Conservation (phyloP, 2,888 invertebrate species). For the Dascillus cervinus region DNA sequence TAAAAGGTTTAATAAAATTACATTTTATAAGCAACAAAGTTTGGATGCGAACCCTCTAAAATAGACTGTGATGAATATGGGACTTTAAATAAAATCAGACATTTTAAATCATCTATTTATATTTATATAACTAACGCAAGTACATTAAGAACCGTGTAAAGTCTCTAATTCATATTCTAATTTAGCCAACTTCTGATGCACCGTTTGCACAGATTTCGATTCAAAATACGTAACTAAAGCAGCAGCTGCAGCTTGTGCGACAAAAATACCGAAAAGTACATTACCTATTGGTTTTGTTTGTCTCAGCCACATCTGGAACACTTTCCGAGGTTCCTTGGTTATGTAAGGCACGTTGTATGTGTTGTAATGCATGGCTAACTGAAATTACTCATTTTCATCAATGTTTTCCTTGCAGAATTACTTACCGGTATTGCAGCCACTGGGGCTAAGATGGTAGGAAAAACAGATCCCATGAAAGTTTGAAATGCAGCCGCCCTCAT, state of each 20-base stretch:
- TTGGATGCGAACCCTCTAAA: too few species aligned
- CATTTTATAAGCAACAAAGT: constrained; percentile 15
- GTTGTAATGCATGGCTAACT: constrained; percentile 55
- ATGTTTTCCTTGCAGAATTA: constrained; percentile 11
- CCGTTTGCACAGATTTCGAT: constrained; percentile 44
- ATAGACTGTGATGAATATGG: too few species aligned
- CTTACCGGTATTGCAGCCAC: constrained; percentile 53
- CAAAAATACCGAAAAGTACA: constrained; percentile 43
- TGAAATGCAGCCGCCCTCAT: constrained; percentile 52
- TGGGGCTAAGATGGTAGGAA: constrained; percentile 57
- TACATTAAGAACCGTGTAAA: constrained; percentile 2
- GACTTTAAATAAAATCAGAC: too few species aligned
- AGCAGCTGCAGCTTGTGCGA: constrained; percentile 48
- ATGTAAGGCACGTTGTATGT: constrained; percentile 59
- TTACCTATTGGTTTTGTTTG: constrained; percentile 49
- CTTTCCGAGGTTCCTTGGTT: constrained; percentile 47
- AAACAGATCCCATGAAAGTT: constrained; percentile 45
- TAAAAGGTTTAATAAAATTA: constrained; percentile 30
- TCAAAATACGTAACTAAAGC: constrained; percentile 56
- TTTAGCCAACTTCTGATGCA: constrained; percentile 37
- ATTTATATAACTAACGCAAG: too few species aligned
- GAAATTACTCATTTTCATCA: constrained; percentile 27
- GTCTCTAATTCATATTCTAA: constrained; percentile 11
- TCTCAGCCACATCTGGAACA: constrained; percentile 47
- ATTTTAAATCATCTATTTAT: too few species aligned